Evolutionary conservation across 2,797 vertebrate species (phyloP), one percentile per base, ranked within the genome.

Genomic region (Etheostoma nigrum): DNA sequence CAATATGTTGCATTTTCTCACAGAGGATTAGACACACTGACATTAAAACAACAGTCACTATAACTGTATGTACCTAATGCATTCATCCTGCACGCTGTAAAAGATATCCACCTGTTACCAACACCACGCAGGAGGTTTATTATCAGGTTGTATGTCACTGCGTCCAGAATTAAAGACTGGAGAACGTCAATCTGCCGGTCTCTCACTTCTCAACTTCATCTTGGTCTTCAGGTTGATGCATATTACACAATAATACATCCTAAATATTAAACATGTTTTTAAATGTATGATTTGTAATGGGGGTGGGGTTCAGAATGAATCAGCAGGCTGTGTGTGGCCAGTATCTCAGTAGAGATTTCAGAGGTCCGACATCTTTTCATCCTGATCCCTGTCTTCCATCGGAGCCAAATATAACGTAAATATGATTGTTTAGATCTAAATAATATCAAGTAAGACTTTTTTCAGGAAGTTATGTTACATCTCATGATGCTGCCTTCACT

Each of bases 1-100:
- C 19, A 74, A 70, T 30, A 30, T 47, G 67, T 51, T 25, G 48
- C 75, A 59, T 52, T n/a, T 72, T 54, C 15, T 23, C 1, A 47
- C 6, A 64, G 52, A 49, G 23, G 47, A 63, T 36, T 21, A 49
- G 48, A n/a, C 2, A 60, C 33, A 40, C 1, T 23, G 51, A 27
- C 15, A 8, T 25, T 6, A n/a, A 63, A 30, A 63, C 21, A 67
- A 55, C 45, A 27, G 4, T 54, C 23, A 4, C 16, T 11, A 3
- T 19, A 12, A 11, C 51, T 18, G 15, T 15, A n/a, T 55, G 36
- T 7, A 18, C 23, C 4, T 44, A 33, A 48, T 11, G 1, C 19
- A 19, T 74, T 42, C 8, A 30, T 44, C 8, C 14, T 61, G 15
- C 25, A 16, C 21, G 18, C 48, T 44, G 42, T 15, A 44, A 15